Evolutionary conservation across 2,113 vertebrate species (phyloP), one percentile per base, ranked within the genome.

Genomic region (Corythornis madagascariensis): DNA sequence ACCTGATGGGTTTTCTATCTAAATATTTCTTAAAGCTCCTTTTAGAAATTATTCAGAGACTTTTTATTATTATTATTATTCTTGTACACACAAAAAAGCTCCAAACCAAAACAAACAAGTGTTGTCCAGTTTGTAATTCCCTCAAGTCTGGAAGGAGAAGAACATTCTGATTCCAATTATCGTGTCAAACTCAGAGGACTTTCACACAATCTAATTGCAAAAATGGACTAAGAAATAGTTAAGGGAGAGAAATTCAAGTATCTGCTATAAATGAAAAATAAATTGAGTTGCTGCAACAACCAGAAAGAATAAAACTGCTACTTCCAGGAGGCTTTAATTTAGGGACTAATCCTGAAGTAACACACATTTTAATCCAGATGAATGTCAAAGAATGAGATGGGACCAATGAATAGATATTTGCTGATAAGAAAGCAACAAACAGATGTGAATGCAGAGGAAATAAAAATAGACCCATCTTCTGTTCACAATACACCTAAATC

Each of bases 401-500:
- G 63, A 82, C 16, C 48, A 72, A 89, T 79, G 61, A 87, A 82
- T 64, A 95, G 74, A 31, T 93, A 72, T 71, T 90, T 81, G 17
- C 61, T 72, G 77, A 75, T 78, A 90, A 89, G 77, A 78, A 86
- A 17, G 11, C 59, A 83, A 70, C 25, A 82, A 43, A 86, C 24
- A 63, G 18, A 16, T 61, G 48, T 24, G 16, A 80, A 13, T 26
- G 20, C 42, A 70, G 15, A 9, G 33, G 35, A 90, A 75, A 29
- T 53, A 59, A 63, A 82, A 56, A 42, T 3, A 75, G 72, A 75
- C 38, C 42, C 17, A 29, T 43, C 22, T 52, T 80, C 45, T 40
- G 6, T 60, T 89, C 70, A 64, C 3, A 2, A 8, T 61, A 63
- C 20, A 76, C 35, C 55, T 69, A 35, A 61, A 89, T 63, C 2